Evolutionary conservation across 2,113 vertebrate genomes (phyloP).

Genomic region (Pteruthius melanotis): DNA sequence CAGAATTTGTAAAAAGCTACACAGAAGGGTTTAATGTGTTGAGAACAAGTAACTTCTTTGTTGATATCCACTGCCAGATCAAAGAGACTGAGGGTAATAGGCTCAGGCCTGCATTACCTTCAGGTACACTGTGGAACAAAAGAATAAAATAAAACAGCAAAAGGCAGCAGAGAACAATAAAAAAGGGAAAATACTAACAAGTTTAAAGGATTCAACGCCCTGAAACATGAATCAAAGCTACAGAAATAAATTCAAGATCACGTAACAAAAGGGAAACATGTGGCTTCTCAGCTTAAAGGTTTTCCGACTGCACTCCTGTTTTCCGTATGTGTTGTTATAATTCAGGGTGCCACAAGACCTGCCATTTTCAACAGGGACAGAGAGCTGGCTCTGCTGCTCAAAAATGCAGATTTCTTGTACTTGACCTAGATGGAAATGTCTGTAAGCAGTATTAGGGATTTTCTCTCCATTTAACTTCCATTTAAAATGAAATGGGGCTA

Average conservation of each 20-base stretch:
- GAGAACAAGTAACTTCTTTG: constrained; percentile 66
- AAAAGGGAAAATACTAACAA: constrained; percentile 49
- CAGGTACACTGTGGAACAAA: neutral
- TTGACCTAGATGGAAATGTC: constrained; percentile 39
- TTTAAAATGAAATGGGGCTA: neutral
- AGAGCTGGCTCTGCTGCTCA: neutral
- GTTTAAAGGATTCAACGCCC: neutral
- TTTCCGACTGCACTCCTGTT: neutral
- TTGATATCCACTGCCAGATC: constrained; percentile 53
- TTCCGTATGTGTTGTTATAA: neutral
- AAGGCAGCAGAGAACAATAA: constrained; percentile 23
- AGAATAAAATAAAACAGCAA: constrained; percentile 35
- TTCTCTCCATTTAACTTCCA: constrained; percentile 19
- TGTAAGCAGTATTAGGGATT: neutral
- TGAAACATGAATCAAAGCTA: constrained; percentile 38
- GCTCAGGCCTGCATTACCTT: constrained; percentile 19
- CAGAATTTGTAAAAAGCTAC: constrained; percentile 56
- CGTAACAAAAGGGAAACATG: constrained; percentile 1
- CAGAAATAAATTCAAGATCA: constrained; percentile 32
- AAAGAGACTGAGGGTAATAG: constrained; percentile 44
- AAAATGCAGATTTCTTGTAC: constrained; percentile 16
- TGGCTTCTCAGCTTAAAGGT: neutral
- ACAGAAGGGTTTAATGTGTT: constrained; percentile 52
- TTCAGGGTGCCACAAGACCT: neutral
- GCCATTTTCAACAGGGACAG: neutral